These are phyloP conservation scores for Xerus rutilus DNA, from an alignment of 2,797 vertebrate genomes.

Conservation along the genomic window DNA sequence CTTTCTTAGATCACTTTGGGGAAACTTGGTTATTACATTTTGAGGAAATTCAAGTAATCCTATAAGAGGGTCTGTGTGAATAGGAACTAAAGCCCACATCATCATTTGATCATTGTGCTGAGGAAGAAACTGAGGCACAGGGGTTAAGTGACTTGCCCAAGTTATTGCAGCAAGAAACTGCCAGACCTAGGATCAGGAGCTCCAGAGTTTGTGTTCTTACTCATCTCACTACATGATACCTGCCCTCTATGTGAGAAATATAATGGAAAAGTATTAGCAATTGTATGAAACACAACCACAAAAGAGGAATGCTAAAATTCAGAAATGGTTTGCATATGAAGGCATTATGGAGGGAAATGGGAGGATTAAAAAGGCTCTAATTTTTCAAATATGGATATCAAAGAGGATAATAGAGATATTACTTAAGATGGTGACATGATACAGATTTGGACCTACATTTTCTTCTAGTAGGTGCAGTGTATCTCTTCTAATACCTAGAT, in stretches of 20 bases:
- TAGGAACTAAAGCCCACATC: background rate
- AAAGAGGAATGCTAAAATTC: background rate
- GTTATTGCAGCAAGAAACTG: background rate
- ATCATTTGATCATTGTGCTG: background rate
- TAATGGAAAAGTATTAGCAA: background rate
- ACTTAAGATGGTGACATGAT: background rate
- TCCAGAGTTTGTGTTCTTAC: background rate
- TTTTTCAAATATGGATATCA: background rate
- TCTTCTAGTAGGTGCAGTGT: too few species aligned
- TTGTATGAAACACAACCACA: background rate
- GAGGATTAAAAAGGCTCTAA: background rate
- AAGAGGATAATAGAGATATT: too few species aligned
- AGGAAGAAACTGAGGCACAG: background rate
- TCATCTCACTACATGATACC: rapidly evolving
- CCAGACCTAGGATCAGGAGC: too few species aligned
- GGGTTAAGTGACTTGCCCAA: background rate
- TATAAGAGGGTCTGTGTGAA: too few species aligned
- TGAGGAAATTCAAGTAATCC: background rate
- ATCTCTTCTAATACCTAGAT: too few species aligned
- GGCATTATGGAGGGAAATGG: rapidly evolving
- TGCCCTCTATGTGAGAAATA: background rate
- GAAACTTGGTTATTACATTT: background rate
- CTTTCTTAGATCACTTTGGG: background rate
- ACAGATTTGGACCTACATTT: too few species aligned
- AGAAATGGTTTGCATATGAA: background rate